Evolutionary conservation across 2,797 vertebrate species (phyloP), one percentile per base, ranked within the genome.

Genomic region (Taeniopygia guttata): DNA sequence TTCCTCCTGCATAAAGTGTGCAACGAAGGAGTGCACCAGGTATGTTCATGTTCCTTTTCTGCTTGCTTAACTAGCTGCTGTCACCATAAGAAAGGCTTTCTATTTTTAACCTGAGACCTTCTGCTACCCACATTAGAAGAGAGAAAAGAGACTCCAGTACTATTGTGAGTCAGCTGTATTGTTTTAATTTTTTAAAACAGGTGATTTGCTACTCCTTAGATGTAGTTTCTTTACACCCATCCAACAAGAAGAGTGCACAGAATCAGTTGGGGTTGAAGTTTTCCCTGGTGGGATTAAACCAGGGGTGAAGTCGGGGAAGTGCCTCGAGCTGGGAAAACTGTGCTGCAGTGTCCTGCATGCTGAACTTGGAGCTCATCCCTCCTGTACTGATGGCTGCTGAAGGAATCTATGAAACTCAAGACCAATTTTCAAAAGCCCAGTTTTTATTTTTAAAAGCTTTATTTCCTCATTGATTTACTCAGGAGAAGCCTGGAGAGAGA

Each of bases 41-140:
- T 93, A 64, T 23, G 66, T 73, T 67, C 51, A 3, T 48, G 73
- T 38, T 72, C 58, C 64, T 86, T 72, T 75, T 43, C 87, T 94
- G 73, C 67, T 90, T 0, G 1, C 64, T 52, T 19, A 38, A 80
- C 58, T 73, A 68, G 73, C 90, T 89, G 45, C 86, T 89, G 74
- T 77, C 87, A 91, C 74, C 23, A 16, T 60, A 87, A 92, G 78
- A 95, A 79, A 79, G 68, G 58, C 54, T 94, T 95, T 79, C 90
- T 91, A 87, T 96, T 91, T 96, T 94, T 93, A 95, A 72, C 85
- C 10, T 4, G 36, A 78, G 90, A 94, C 87, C 84, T 93, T 93
- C 91, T 94, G 90, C 87, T 94, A 76, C 76, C 70, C 91, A 84
- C 68, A 67, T 36, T 29, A 78, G 64, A 58, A 69, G 52, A 79